These are phyloP conservation scores for Epinotia nisella DNA, from an alignment of 2,888 invertebrate species.

Conservation along the genomic window DNA sequence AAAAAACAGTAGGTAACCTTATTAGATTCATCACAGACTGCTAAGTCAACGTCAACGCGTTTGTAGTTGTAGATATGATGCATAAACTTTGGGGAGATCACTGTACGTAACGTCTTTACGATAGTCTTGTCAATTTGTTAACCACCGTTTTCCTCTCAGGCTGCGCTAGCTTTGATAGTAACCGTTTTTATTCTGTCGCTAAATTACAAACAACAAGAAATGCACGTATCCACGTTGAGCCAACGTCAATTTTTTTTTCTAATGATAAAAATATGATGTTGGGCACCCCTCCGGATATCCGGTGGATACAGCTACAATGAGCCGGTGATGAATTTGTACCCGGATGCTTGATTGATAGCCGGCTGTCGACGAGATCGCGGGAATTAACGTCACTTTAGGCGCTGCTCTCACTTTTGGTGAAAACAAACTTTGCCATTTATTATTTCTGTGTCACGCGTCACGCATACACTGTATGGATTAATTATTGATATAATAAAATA, in stretches of 20 bases:
- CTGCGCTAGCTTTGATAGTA: too few relatives aligned
- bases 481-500: not conserved
- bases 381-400: slow-evolving; percentile 29
- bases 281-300: slow-evolving; percentile 82
- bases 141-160: too few relatives aligned
- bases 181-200: too few relatives aligned
- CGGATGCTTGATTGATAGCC: slow-evolving; percentile 79
- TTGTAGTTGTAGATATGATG: too few relatives aligned
- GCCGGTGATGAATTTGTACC: slow-evolving; percentile 82
- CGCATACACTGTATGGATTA: not conserved
- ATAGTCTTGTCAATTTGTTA: too few relatives aligned
- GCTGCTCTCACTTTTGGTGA: slow-evolving; percentile 15
- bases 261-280: slow-evolving; percentile 84
- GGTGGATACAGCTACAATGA: slow-evolving; percentile 81
- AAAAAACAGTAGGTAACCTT: too few relatives aligned
- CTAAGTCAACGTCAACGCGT: too few relatives aligned
- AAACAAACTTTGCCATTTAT: slow-evolving; percentile 5
- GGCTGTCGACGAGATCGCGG: slow-evolving; percentile 44
- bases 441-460: not conserved
- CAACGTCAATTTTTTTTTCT: slow-evolving; percentile 66
- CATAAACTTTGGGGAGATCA: too few relatives aligned
- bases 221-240: slow-evolving; percentile 57
- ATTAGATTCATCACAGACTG: too few relatives aligned
- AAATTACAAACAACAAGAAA: not conserved
- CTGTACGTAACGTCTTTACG: too few relatives aligned